Conservation (phyloP, 1,140 invertebrate genomes). For the Drosophila tani region DNA sequence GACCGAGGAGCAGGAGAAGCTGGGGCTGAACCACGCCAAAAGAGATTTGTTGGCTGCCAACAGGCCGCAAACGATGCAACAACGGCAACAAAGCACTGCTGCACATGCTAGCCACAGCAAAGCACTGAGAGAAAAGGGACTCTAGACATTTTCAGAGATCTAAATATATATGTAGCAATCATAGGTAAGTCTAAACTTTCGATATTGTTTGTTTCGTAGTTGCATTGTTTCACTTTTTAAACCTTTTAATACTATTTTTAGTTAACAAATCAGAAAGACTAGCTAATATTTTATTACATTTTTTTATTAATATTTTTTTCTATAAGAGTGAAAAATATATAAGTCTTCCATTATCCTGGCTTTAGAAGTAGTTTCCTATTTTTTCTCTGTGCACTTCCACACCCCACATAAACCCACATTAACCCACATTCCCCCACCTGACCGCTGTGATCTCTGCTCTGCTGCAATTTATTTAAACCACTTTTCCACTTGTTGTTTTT, state of each 20-base stretch:
- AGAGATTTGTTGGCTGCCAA: conserved; percentile 75
- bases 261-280: too few species aligned
- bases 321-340: neutral
- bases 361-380: too few species aligned
- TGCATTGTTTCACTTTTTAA: too few species aligned
- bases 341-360: neutral
- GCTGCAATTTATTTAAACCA: conserved; percentile 68
- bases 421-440: neutral
- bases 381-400: conserved; percentile 1
- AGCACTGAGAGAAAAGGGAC: conserved; percentile 3
- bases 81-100: conserved; percentile 45
- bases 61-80: conserved; percentile 71
- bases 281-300: too few species aligned
- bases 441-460: conserved; percentile 46
- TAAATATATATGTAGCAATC: neutral
- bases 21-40: conserved; percentile 38
- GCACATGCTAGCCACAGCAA: conserved; percentile 44
- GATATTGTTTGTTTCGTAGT: neutral
- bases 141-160: too few species aligned
- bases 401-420: neutral
- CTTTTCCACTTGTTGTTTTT: conserved; percentile 58
- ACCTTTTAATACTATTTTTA: neutral
- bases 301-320: neutral
- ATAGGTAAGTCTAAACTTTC: neutral
- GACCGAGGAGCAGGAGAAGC: neutral